Conservation (phyloP, 1,140 invertebrate species). For the Drosophila rufa region DNA sequence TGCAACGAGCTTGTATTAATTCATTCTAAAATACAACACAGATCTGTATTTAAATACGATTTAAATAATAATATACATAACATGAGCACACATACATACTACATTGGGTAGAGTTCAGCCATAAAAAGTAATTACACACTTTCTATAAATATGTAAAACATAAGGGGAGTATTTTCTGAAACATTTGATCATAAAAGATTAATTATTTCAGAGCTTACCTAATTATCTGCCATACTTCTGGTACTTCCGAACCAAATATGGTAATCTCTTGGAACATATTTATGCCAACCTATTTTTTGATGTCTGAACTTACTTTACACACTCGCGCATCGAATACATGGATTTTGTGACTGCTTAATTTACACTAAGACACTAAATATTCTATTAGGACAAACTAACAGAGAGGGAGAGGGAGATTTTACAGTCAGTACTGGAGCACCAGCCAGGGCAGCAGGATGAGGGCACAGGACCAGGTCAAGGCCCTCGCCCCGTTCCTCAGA, state of each 20-base stretch:
- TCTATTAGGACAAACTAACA: constrained; percentile 16
- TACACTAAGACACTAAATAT: constrained; percentile 53
- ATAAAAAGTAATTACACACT: neutral
- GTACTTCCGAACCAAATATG: neutral
- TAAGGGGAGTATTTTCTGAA: neutral
- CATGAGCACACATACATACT: constrained; percentile 31
- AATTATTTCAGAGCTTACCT: neutral
- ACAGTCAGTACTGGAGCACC: constrained; percentile 43
- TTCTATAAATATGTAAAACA: neutral
- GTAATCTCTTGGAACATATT: neutral
- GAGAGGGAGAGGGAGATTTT: constrained; percentile 11
- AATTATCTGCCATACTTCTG: neutral
- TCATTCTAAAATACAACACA: constrained; percentile 48
- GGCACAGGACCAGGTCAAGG: constrained; percentile 3
- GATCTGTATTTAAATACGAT: constrained; percentile 62
- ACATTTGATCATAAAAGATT: neutral
- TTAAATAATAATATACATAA: constrained; percentile 65
- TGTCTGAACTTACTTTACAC: neutral
- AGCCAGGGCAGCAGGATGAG: constrained; percentile 29
- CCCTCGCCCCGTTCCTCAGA: constrained; percentile 45
- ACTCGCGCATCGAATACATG: constrained; percentile 19
- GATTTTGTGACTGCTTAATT: constrained; percentile 58
- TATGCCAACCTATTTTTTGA: neutral
- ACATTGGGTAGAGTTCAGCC: neutral
- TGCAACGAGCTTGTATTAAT: constrained; percentile 1